phyloP scores from a whole-genome alignment of 2,113 vertebrate species.

The Erythrocebus patas region DNA sequence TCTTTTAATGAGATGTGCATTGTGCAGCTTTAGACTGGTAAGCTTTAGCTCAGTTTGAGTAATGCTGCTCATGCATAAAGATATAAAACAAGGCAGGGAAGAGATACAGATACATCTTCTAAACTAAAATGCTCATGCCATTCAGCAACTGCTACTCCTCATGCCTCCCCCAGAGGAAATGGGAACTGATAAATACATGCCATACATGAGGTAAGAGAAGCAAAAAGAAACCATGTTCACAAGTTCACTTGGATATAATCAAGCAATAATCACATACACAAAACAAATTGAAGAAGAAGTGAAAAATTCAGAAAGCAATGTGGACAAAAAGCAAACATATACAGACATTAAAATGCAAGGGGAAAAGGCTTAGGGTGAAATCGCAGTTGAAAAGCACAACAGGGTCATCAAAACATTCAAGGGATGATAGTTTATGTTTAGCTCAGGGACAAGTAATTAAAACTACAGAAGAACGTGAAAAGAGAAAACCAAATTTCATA shows the following conservation, averaged over 20 bases:
- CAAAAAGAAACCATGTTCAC: not conserved
- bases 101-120: not conserved
- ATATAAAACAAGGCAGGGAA: conserved; percentile 41
- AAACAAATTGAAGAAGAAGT: not conserved
- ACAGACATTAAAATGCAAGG: not conserved
- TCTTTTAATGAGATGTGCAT: not conserved
- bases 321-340: not conserved
- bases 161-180: conserved; percentile 2
- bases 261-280: conserved; percentile 5
- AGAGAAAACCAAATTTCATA: not conserved
- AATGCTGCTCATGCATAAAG: conserved; percentile 51
- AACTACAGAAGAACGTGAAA: not conserved
- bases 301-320: not conserved
- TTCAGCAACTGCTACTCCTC: not conserved
- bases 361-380: not conserved
- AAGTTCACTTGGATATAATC: not conserved
- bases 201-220: not conserved
- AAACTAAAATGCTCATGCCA: not conserved
- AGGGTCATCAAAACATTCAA: not conserved
- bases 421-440: not conserved
- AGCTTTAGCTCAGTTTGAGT: conserved; percentile 15
- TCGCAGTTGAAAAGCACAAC: not conserved
- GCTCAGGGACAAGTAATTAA: not conserved
- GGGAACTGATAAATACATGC: not conserved
- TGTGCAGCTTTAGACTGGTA: conserved; percentile 44